Percentiles rank a stretch among this genome's conserved stretches.
phyloP scores from a whole-genome alignment of 1,140 invertebrate genomes.

The Cotesia vestalis region DNA sequence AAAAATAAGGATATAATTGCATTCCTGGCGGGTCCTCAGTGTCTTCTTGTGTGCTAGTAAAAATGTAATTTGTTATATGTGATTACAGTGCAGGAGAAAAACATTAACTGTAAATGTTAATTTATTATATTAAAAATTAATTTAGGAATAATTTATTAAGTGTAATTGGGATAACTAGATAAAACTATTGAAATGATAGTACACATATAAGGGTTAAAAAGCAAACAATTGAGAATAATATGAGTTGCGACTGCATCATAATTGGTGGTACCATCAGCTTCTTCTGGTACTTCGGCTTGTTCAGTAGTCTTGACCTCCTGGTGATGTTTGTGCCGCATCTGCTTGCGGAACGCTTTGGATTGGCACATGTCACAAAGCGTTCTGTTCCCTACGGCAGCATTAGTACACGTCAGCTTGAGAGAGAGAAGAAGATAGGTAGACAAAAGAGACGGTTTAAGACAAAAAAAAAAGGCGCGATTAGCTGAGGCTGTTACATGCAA shows the following conservation, averaged over 20 bases:
- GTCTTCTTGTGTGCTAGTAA: slow-evolving; percentile 31
- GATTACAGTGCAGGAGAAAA: neutral
- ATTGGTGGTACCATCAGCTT: slow-evolving; percentile 53
- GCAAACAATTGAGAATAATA: slow-evolving; percentile 14
- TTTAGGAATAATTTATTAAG: neutral
- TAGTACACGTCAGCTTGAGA: slow-evolving; percentile 50
- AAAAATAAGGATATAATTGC: slow-evolving; percentile 1
- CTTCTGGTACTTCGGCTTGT: slow-evolving; percentile 65
- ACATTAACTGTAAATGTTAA: slow-evolving; percentile 5
- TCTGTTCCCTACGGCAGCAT: slow-evolving; percentile 79
- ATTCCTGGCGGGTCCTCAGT: slow-evolving; percentile 18
- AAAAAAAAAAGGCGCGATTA: slow-evolving; percentile 6
- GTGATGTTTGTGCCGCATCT: slow-evolving; percentile 71
- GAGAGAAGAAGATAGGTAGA: slow-evolving; percentile 27
- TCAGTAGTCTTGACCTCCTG: slow-evolving; percentile 57
- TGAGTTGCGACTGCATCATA: slow-evolving; percentile 21
- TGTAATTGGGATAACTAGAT: neutral
- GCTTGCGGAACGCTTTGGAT: slow-evolving; percentile 74
- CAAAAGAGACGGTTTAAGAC: slow-evolving; percentile 17
- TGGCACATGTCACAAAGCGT: slow-evolving; percentile 84
- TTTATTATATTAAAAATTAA: slow-evolving; percentile 3
- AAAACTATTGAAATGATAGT: neutral
- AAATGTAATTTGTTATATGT: slow-evolving; percentile 13
- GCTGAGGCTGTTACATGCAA: slow-evolving; percentile 25
- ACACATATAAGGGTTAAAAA: neutral